These are phyloP conservation scores for Eurystomus glaucurus DNA, from an alignment of 2,797 vertebrate species.

Conservation along the genomic window DNA sequence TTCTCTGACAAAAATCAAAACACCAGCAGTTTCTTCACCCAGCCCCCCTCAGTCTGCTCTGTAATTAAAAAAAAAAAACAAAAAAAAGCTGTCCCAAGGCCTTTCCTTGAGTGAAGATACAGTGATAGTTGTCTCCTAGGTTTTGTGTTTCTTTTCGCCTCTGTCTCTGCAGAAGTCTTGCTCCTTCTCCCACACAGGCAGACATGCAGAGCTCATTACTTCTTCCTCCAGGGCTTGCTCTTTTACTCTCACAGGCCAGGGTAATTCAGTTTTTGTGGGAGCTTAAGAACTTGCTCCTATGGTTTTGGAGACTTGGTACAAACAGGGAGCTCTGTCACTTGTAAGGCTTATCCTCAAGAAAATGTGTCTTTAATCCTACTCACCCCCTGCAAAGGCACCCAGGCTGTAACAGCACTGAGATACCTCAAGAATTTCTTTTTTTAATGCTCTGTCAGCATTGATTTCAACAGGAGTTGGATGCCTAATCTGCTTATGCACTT, in stretches of 20 bases:
- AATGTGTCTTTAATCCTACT: not conserved
- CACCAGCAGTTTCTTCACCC: not conserved
- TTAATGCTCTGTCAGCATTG: not conserved
- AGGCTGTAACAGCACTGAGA: not conserved
- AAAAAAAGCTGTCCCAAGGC: not conserved
- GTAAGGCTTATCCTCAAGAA: conserved; percentile 17
- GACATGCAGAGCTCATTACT: not conserved
- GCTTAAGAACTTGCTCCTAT: not conserved
- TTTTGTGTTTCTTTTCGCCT: conserved; percentile 6
- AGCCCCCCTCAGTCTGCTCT: not conserved
- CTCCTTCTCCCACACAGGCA: not conserved
- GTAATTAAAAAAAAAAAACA: not conserved
- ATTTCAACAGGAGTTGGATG: conserved; percentile 51
- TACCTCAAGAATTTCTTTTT: not conserved
- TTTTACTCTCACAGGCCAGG: not conserved
- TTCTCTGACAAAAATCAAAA: conserved; percentile 1
- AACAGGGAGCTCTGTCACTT: not conserved
- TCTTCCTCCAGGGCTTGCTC: not conserved
- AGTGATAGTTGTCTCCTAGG: not conserved
- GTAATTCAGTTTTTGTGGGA: not conserved
- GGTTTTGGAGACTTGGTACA: not conserved
- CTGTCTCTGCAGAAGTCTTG: not conserved
- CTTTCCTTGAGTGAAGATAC: not conserved
- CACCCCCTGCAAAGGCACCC: not conserved
- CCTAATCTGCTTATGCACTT: conserved; percentile 69